Percentiles rank a stretch among this genome's conserved stretches.
phyloP scores from a whole-genome alignment of 2,888 invertebrate species.

The Ashinkailepas kermadecensis region DNA sequence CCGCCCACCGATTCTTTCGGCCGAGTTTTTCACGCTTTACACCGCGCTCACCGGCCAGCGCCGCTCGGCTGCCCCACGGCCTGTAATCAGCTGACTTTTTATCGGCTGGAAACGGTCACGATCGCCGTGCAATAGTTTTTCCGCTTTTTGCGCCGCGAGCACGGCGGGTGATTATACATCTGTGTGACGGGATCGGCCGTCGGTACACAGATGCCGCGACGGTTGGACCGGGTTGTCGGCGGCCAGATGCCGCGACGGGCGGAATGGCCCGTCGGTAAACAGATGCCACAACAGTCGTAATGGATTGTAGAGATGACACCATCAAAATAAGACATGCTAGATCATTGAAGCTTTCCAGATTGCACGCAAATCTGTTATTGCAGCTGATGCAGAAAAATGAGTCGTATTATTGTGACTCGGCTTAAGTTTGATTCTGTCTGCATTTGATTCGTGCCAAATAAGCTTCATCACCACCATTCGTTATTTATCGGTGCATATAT shows the following conservation, averaged over 20 bases:
- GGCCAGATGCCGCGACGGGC: background rate
- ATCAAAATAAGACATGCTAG: no score
- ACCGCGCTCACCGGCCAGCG: background rate
- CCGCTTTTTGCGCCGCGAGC: background rate
- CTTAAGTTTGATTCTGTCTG: no score
- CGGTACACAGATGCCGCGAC: background rate
- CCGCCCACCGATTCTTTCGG: background rate
- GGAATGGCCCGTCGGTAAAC: background rate
- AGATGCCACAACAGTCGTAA: no score
- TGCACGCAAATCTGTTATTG: no score
- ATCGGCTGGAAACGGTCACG: background rate
- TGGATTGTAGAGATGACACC: no score
- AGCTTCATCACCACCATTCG: no score
- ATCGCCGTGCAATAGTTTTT: background rate
- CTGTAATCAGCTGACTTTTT: constrained; percentile 14
- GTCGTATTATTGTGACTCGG: no score
- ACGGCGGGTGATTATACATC: background rate
- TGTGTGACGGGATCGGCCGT: background rate
- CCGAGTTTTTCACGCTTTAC: background rate
- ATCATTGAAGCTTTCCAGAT: no score
- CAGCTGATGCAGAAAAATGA: no score
- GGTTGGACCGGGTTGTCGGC: background rate
- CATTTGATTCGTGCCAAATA: no score
- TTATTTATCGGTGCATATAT: no score
- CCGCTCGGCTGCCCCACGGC: background rate